Conservation (phyloP, 2,797 vertebrate species). For the Parotocinclus haroldoi region DNA sequence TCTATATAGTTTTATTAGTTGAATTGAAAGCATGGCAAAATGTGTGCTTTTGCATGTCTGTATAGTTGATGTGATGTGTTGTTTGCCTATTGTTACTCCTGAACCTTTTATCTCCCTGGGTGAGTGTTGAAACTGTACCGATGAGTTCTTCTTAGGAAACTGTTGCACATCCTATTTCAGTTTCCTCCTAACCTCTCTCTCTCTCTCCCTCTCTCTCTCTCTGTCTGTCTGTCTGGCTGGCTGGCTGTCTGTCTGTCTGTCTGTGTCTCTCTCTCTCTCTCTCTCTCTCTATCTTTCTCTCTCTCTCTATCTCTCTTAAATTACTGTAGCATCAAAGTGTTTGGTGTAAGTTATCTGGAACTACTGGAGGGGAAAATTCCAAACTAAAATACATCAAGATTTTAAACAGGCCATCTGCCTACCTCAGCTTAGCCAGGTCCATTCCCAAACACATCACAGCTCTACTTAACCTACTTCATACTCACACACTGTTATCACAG, state of each 20-base stretch:
- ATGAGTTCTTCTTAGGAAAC: constrained; percentile 79
- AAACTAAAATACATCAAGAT: constrained; percentile 52
- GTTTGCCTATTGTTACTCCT: constrained; percentile 64
- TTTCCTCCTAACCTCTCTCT: constrained; percentile 69
- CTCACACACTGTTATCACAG: constrained; percentile 13
- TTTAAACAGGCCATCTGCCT: constrained; percentile 52
- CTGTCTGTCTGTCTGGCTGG: no score
- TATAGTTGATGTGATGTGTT: constrained; percentile 52
- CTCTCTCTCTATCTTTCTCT: constrained; percentile 35
- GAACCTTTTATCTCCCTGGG: constrained; percentile 75
- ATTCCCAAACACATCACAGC: constrained; percentile 34
- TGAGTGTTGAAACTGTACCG: constrained; percentile 72
- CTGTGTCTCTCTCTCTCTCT: not conserved
- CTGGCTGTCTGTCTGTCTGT: constrained; percentile 1
- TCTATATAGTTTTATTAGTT: constrained; percentile 45
- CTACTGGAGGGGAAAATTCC: constrained; percentile 51
- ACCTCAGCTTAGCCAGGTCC: constrained; percentile 47
- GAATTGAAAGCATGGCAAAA: constrained; percentile 52
- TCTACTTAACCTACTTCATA: constrained; percentile 47
- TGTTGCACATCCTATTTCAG: constrained; percentile 83
- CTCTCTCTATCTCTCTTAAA: constrained; percentile 37
- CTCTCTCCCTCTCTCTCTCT: constrained; percentile 13
- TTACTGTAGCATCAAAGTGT: constrained; percentile 48
- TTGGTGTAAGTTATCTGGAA: constrained; percentile 45
- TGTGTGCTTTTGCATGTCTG: constrained; percentile 37